Evolutionary conservation across 2,888 invertebrate species (phyloP), one percentile per base, ranked within the genome.

Genomic region (Hypercompe scribonia): DNA sequence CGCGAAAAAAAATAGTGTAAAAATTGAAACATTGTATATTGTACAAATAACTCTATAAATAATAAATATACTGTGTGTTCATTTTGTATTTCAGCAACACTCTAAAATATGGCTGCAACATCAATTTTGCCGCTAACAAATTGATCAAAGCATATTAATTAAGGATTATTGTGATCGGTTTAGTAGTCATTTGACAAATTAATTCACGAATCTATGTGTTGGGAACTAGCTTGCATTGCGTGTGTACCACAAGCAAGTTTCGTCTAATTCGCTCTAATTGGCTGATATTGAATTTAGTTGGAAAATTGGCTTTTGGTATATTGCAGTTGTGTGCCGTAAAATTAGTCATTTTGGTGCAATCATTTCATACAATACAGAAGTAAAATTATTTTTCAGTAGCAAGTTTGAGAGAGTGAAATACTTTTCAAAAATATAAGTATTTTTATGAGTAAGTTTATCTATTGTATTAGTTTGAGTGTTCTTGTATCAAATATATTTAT

Each of bases 161-260:
- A 36, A 68, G 68, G 68, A 72, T 68, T 68, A 72, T 50, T 39
- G 33, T 28, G 28, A 68, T 39, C 42, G 34, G 42, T 72, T 64
- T 50, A 39, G 36, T 72, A 54, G 64, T 65, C 39, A 65, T 31
- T 15, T 64, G 24, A 50, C 36, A 36, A 64, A 72, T 72, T 65
- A 54, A 65, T 72, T 63, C 46, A 36, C 50, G 31, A 36, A 54
- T 42, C n/a, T 58, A 3, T 42, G 28, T 72, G 50, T 50, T 31
- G 21, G 54, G 31, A 1, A 50, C 13, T 39, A 15, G 46, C n/a
- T 72, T 64, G 64, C 50, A 64, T n/a, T 50, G n/a, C n/a, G n/a
- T n/a, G n/a, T 61, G 54, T 21, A 58, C 2, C 58, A 34, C 61
- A 46, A 28, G 34, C 31, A 31, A 63, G 34, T 34, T 63, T 63